A percentile compares a stretch with the other conserved stretches of the same genome.
These are phyloP conservation scores for Tympanoctomys barrerae DNA, from an alignment of 2,797 vertebrate species.

Conservation along the genomic window DNA sequence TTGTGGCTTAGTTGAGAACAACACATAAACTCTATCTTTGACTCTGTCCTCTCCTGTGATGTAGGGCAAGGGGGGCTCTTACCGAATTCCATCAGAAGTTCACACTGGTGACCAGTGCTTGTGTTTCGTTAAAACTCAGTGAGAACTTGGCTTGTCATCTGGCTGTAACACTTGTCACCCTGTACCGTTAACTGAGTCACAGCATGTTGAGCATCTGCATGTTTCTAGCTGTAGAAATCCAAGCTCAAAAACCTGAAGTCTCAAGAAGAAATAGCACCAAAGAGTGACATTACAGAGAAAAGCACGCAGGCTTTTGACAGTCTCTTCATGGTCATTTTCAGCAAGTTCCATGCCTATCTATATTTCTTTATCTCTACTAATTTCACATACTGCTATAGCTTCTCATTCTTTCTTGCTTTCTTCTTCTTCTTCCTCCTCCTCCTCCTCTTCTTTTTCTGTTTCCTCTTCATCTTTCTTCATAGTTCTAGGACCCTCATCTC, in stretches of 20 bases:
- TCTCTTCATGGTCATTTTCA: slow-evolving; percentile 8
- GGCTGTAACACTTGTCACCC: background rate
- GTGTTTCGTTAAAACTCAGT: background rate
- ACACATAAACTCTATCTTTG: background rate
- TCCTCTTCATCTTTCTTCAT: background rate
- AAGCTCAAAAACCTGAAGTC: background rate
- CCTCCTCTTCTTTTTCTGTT: background rate
- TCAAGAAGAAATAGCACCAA: background rate
- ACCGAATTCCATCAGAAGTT: no score
- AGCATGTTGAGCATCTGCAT: background rate
- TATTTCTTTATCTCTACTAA: slow-evolving; percentile 20
- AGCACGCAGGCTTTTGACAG: background rate
- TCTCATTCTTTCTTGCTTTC: background rate
- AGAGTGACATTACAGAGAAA: background rate
- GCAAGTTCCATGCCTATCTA: background rate
- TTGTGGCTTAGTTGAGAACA: background rate
- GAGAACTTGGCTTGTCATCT: background rate
- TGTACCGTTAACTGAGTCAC: background rate
- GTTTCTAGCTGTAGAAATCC: slow-evolving; percentile 11
- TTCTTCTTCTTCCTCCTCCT: background rate
- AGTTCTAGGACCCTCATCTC: background rate
- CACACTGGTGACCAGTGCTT: no score
- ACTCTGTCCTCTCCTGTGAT: background rate
- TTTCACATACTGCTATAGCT: background rate
- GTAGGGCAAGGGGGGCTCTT: background rate